Evolutionary conservation across 2,797 vertebrate species (phyloP), one percentile per base, ranked within the genome.

Genomic region (Babyrousa celebensis): DNA sequence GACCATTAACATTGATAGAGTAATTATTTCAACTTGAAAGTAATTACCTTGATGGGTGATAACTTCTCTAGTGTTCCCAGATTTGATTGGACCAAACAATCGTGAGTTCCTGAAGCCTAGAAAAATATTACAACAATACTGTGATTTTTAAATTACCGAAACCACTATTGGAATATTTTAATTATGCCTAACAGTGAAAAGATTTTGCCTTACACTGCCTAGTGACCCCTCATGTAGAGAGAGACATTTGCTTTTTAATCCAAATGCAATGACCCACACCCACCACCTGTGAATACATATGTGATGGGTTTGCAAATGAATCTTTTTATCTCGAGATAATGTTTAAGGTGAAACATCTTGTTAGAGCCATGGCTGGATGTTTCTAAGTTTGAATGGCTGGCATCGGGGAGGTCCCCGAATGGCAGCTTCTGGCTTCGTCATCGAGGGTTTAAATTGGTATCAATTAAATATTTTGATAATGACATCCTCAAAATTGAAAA

Each of bases 1-100:
- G 99, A 99, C 99, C 99, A 99, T 99, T 99, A 99, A 99, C 99
- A 99, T 99, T 99, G 99, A 99, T 99, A 99, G 99, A 99, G 99
- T 99, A 99, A 99, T 99, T 99, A 99, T 99, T 99, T 99, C 98
- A 99, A 99, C 99, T 99, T 99, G 98, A 99, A 99, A 99, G 99
- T 99, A 99, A 99, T 99, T 99, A 99, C 99, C 98, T 98, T 99
- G 98, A 99, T 99, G 98, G 99, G 98, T 98, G 98, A 99, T 99
- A 99, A 99, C 98, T 99, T 98, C 98, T 99, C 98, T 97, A 96
- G 97, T 98, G 98, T 98, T 98, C 98, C 97, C 97, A 96, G 98
- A 97, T 98, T 98, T 98, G 98, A 99, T 98, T 98, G 98, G 98
- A 97, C 98, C 98, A 99, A 99, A 98, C 98, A 98, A 97, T 98